These are phyloP conservation scores for Tanypteryx hageni DNA, from an alignment of 2,888 invertebrate genomes.

Conservation along the genomic window DNA sequence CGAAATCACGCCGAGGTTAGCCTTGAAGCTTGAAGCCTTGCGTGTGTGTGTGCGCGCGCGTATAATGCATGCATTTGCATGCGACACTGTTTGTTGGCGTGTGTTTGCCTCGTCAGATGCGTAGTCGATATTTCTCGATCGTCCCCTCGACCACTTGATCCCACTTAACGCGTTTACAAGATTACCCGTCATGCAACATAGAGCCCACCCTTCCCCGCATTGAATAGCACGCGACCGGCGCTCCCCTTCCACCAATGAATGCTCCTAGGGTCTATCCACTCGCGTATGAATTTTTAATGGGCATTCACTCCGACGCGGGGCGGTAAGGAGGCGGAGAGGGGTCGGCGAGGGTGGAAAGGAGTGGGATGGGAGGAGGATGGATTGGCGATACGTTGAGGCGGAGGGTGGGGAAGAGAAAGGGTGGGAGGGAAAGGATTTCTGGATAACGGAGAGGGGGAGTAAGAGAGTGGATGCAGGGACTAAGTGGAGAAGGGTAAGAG, in stretches of 20 bases:
- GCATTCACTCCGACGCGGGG: background rate
- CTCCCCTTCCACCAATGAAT: background rate
- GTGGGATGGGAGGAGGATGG: background rate
- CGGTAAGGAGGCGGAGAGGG: background rate
- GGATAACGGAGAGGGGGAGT: background rate
- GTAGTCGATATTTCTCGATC: constrained; percentile 16
- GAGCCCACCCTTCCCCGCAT: background rate
- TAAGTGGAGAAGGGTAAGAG: background rate
- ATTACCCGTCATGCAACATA: constrained; percentile 43
- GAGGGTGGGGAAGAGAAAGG: background rate
- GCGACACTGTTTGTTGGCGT: background rate
- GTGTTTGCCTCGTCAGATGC: background rate
- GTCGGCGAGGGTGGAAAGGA: background rate
- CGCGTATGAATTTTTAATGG: constrained; percentile 62
- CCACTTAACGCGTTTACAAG: constrained; percentile 53
- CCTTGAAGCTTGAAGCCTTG: background rate
- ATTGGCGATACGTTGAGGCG: background rate
- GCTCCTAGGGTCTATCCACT: constrained; percentile 29
- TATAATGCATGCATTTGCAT: constrained; percentile 1
- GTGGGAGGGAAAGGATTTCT: background rate
- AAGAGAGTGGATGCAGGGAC: background rate
- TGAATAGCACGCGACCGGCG: background rate
- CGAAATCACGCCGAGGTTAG: background rate
- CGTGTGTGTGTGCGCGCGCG: background rate
- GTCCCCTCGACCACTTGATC: constrained; percentile 34